Percentiles rank a stretch among this genome's conserved stretches.
phyloP scores from a whole-genome alignment of 2,888 invertebrate species.

The Chalcis sispes region DNA sequence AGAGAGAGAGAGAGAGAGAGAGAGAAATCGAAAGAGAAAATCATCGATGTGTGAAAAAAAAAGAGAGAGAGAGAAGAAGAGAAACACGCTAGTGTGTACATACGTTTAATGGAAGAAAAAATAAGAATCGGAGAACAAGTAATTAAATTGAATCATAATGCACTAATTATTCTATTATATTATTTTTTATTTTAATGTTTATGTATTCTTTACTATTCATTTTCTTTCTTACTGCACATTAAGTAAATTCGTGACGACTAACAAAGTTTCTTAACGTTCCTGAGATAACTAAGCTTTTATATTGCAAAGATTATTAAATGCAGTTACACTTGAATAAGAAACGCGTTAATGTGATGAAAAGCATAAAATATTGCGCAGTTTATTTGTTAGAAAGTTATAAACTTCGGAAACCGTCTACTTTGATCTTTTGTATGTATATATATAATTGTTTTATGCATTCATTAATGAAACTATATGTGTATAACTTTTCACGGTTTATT shows the following conservation, averaged over 20 bases:
- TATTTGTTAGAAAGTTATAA: constrained; percentile 36
- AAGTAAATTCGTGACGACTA: constrained; percentile 54
- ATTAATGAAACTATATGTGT: constrained; percentile 33
- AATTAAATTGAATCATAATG: neutral
- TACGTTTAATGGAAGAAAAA: too few relatives aligned
- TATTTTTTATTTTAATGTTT: neutral
- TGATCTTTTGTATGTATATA: constrained; percentile 47
- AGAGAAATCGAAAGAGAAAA: too few relatives aligned
- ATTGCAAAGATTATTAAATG: constrained; percentile 24
- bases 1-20: too few relatives aligned
- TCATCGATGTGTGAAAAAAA: too few relatives aligned
- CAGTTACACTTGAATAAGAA: constrained; percentile 35
- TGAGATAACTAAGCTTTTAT: constrained; percentile 20
- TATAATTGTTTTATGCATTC: constrained; percentile 53
- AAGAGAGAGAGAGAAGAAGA: too few relatives aligned
- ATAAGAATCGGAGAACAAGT: neutral
- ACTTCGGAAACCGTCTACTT: constrained; percentile 58
- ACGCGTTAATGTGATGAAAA: constrained; percentile 31
- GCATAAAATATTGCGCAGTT: constrained; percentile 16
- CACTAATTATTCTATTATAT: constrained; percentile 1
- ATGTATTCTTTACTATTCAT: neutral
- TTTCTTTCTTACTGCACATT: neutral
- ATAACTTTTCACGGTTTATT: constrained; percentile 44
- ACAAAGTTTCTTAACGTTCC: constrained; percentile 44
- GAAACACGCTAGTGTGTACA: too few relatives aligned